Conservation (phyloP, 2,113 vertebrate genomes). For the Numenius arquata region DNA sequence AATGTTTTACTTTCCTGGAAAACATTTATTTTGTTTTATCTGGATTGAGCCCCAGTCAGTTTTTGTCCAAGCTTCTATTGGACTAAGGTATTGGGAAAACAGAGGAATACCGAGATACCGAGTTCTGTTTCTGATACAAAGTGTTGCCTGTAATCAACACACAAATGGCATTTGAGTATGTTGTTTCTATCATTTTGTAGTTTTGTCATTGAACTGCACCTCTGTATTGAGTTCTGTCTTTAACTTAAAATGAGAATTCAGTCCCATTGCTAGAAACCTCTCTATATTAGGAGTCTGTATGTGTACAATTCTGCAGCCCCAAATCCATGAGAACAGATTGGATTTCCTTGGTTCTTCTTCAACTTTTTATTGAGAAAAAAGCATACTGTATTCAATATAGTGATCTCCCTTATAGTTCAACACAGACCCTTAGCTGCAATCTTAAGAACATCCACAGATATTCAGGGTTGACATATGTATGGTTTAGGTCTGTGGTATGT, state of each 20-base stretch:
- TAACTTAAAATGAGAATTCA: neutral
- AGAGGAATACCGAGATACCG: neutral
- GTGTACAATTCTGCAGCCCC: neutral
- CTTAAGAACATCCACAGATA: conserved; percentile 1
- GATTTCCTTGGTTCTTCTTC: neutral
- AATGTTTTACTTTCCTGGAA: neutral
- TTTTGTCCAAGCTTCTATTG: neutral
- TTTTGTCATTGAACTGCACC: neutral
- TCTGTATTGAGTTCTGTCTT: neutral
- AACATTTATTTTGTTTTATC: neutral
- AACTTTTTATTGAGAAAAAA: neutral
- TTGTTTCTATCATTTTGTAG: neutral
- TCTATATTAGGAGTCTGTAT: neutral
- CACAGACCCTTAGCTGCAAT: neutral
- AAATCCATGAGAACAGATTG: neutral
- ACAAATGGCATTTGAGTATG: neutral
- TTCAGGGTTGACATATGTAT: conserved; percentile 3
- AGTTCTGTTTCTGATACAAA: neutral
- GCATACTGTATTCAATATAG: neutral
- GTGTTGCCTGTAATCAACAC: neutral
- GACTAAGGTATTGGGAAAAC: neutral
- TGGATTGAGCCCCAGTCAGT: neutral
- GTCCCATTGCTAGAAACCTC: neutral
- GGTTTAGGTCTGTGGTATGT: conserved; percentile 11
- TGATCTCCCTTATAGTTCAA: neutral